These are phyloP conservation scores for Rhinogobius similis DNA, from an alignment of 2,113 vertebrate genomes.

Conservation along the genomic window DNA sequence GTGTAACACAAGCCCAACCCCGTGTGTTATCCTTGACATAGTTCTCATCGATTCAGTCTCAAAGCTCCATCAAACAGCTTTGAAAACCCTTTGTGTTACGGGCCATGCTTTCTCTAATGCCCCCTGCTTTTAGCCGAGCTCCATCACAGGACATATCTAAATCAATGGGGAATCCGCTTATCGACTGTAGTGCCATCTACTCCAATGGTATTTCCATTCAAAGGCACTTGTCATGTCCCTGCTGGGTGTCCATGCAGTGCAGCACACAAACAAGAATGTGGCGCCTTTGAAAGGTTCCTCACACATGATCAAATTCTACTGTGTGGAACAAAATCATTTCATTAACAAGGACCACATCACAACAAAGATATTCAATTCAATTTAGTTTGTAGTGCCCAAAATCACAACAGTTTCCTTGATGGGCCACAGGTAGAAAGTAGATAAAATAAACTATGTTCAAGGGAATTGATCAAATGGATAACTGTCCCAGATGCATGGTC, in stretches of 20 bases:
- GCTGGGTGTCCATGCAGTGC: constrained; percentile 4
- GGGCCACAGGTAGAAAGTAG: no score
- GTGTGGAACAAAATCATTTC: no score
- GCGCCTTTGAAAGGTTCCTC: no score
- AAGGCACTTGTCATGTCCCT: background rate
- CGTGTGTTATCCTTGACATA: background rate
- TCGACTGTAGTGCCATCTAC: constrained; percentile 22
- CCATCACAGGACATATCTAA: constrained; percentile 51
- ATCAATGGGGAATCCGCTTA: constrained; percentile 55
- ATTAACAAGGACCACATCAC: no score
- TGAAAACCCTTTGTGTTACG: background rate
- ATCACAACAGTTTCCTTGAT: no score
- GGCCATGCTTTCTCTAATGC: constrained; percentile 32
- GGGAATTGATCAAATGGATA: no score
- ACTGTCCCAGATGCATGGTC: no score
- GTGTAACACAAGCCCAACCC: background rate
- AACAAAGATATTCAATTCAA: no score
- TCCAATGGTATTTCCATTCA: constrained; percentile 38
- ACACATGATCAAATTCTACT: background rate
- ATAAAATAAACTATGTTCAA: no score
- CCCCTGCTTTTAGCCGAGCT: constrained; percentile 42
- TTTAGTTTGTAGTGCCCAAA: no score
- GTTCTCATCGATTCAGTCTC: background rate
- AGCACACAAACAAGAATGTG: background rate
- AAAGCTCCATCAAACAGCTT: background rate